Base-by-base conservation (phyloP, 2,888 invertebrate genomes). In the Idaea straminata region DNA sequence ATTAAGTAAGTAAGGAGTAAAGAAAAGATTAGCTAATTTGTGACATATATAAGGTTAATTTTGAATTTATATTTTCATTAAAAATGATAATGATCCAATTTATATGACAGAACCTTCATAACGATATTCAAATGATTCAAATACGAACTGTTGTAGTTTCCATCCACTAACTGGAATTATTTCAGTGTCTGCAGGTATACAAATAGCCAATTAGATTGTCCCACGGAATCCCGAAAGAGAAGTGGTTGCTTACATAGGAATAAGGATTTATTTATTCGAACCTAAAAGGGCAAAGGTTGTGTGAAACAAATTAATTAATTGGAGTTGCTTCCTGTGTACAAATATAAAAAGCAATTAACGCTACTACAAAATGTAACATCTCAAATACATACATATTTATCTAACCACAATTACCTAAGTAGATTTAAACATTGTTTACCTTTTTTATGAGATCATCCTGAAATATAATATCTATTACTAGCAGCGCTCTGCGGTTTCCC, bases 161-260 rank as follows among this genome's bases (percentile, higher is more conserved):
- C 63, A 57, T 59, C 38, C 34, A 61, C 36, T 57, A 25, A 35
- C 34, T 62, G 34, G 35, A 59, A 64, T 61, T 64, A 25, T 62
- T 38, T 16, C 34, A 61, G 62, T 62, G 68, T 69, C 64, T 66
- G 70, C 63, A 66, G 59, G 61, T 66, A 58, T 47, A 66, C 66
- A 69, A 72, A 72, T 72, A 68, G 69, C 62, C 68, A 68, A 70
- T 70, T 69, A 70, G 69, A 66, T 64, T 57, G 57, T 62, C 61
- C 59, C 62, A 36, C 47, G 47, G 15, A 57, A 25, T 61, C 59
- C 61, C 59, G 65, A 64, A 64, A 69, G 59, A 64, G 61, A 35
- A 59, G 59, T 64, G 63, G 63, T 62, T 65, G 64, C 16, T 60
- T 65, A 62, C 62, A 58, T 62, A 60, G 34, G 57, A 25, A 34